Evolutionary conservation across 23 tunicate genomes (phyloP).

Genomic region (Aplidium turbinatum): DNA sequence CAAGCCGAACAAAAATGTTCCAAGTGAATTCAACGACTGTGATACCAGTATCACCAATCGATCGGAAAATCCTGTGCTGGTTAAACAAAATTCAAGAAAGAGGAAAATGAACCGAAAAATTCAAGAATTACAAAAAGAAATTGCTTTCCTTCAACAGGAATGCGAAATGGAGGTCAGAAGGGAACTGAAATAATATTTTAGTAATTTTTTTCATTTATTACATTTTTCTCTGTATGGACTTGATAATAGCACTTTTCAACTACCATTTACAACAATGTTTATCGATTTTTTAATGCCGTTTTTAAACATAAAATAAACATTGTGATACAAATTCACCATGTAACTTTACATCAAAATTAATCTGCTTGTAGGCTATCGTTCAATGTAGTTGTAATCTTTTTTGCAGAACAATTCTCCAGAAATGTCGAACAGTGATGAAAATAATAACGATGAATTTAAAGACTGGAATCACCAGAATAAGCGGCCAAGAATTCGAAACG

Average conservation of each 20-base stretch:
- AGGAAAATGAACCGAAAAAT: constrained; percentile 12
- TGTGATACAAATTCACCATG: no score
- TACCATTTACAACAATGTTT: no score
- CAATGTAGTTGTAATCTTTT: no score
- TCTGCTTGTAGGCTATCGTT: no score
- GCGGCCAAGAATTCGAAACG: constrained; percentile 2
- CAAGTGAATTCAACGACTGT: background rate
- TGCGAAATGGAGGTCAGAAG: constrained; percentile 9
- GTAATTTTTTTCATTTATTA: no score
- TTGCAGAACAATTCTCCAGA: background rate
- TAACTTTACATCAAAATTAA: no score
- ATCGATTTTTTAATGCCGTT: no score
- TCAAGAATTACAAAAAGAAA: constrained; percentile 12
- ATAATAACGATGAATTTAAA: background rate
- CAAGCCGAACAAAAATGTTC: background rate
- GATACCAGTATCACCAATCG: background rate
- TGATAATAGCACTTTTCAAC: no score
- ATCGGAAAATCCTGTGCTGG: background rate
- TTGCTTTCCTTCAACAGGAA: constrained; percentile 23
- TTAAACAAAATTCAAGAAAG: background rate
- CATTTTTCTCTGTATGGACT: no score
- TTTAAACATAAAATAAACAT: no score
- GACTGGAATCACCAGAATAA: constrained; percentile 16
- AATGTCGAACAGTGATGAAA: background rate
- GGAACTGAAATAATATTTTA: no score